phyloP scores from a whole-genome alignment of 2,888 invertebrate genomes.

The Aphrophora alni region DNA sequence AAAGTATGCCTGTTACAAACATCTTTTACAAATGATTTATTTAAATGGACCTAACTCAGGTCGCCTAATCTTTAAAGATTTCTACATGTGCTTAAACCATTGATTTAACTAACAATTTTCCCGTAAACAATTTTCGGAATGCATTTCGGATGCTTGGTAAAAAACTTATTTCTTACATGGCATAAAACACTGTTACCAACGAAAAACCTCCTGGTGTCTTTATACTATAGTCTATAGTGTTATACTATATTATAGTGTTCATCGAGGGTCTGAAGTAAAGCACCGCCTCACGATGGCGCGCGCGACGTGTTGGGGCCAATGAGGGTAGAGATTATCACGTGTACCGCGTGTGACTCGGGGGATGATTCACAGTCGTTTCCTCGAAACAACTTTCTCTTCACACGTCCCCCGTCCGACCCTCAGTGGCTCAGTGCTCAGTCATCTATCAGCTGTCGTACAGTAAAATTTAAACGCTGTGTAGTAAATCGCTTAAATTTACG shows the following conservation, averaged over 20 bases:
- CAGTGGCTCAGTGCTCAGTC: background rate
- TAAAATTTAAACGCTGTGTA: background rate
- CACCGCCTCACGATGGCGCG: background rate
- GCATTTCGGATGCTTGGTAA: no score
- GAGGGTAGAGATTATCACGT: background rate
- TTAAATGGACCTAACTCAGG: no score
- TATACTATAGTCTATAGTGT: no score
- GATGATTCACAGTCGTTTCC: conserved; percentile 14
- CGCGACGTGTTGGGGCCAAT: background rate
- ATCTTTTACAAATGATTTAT: no score
- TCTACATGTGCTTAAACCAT: no score
- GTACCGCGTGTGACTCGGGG: background rate
- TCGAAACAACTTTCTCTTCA: conserved; percentile 4
- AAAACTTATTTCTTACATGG: no score
- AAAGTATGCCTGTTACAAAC: no score
- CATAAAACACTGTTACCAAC: no score
- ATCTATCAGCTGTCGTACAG: background rate
- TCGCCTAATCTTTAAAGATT: no score
- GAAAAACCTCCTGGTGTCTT: no score
- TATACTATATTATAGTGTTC: background rate
- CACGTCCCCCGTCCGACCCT: background rate
- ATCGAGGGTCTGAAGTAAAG: conserved; percentile 11
- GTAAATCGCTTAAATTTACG: background rate
- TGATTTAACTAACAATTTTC: no score
- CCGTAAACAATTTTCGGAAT: no score